These are phyloP conservation scores for Leistus spinibarbis DNA, from an alignment of 2,888 invertebrate species.

Conservation along the genomic window DNA sequence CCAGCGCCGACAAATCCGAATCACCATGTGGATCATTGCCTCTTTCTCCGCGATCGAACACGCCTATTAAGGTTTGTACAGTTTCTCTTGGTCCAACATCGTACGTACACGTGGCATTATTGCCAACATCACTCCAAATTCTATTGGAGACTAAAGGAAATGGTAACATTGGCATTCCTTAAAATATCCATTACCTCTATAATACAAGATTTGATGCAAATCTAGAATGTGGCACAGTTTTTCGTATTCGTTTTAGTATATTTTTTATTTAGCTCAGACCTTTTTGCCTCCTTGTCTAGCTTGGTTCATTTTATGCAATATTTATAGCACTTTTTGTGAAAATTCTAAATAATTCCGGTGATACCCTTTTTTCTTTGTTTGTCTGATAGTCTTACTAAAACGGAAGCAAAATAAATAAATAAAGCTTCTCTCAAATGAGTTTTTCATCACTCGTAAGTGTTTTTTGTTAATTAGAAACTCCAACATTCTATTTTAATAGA, in stretches of 20 bases:
- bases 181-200: too few relatives aligned
- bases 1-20: slow-evolving; percentile 43
- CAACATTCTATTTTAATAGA: too few relatives aligned
- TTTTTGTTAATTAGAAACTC: slow-evolving; percentile 27
- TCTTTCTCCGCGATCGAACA: slow-evolving; percentile 52
- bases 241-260: too few relatives aligned
- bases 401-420: not conserved
- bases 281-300: too few relatives aligned
- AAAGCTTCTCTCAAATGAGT: not conserved
- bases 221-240: too few relatives aligned
- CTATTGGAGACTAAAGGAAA: slow-evolving; percentile 8
- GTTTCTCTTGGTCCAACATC: not conserved
- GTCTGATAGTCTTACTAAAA: not conserved
- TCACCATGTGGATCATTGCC: slow-evolving; percentile 47
- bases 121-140: not conserved
- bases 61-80: slow-evolving; percentile 53
- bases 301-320: too few relatives aligned
- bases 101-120: not conserved
- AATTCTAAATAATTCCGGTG: too few relatives aligned
- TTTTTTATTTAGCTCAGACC: too few relatives aligned
- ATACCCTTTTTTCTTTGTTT: not conserved
- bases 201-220: too few relatives aligned
- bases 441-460: not conserved
- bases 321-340: too few relatives aligned
- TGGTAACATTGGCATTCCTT: not conserved